These are phyloP conservation scores for Eueremaeus valkanovi DNA, from an alignment of 2,888 invertebrate species.

Conservation along the genomic window DNA sequence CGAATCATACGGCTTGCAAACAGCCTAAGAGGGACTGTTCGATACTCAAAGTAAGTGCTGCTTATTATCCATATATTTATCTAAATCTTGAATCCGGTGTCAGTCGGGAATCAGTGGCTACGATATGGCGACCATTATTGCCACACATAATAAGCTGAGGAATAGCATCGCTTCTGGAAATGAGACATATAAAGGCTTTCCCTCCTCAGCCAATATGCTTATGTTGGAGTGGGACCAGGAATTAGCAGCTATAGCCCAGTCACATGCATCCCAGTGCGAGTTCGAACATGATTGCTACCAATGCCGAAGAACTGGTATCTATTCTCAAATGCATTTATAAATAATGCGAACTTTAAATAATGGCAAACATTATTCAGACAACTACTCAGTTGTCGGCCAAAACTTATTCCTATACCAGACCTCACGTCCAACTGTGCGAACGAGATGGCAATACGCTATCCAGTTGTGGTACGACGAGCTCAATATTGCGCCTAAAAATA, in stretches of 20 bases:
- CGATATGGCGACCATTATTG: conserved; percentile 38
- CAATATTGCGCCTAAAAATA: conserved; percentile 38
- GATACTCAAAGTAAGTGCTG: conserved; percentile 27
- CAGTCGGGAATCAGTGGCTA: conserved; percentile 14
- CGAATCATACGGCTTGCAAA: conserved; percentile 32
- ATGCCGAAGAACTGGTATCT: conserved; percentile 44
- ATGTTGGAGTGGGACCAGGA: conserved; percentile 45
- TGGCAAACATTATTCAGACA: conserved; percentile 22
- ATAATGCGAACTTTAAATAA: not conserved
- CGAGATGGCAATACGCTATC: conserved; percentile 42
- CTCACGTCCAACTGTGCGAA: conserved; percentile 22
- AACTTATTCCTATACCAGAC: conserved; percentile 43
- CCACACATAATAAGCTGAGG: conserved; percentile 42
- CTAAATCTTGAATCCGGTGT: not conserved
- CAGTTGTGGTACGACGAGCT: conserved; percentile 45
- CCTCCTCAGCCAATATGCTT: conserved; percentile 43
- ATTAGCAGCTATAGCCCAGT: conserved; percentile 45
- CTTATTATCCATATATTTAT: not conserved
- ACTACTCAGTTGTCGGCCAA: conserved; percentile 44
- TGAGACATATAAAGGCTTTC: conserved; percentile 40
- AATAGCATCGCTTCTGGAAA: conserved; percentile 41
- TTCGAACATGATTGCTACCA: conserved; percentile 44
- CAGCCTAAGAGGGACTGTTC: conserved; percentile 21
- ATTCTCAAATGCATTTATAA: not conserved
- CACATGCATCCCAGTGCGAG: conserved; percentile 44